These are phyloP conservation scores for Alectoris magna DNA, from an alignment of 2,797 vertebrate species.

Conservation along the genomic window DNA sequence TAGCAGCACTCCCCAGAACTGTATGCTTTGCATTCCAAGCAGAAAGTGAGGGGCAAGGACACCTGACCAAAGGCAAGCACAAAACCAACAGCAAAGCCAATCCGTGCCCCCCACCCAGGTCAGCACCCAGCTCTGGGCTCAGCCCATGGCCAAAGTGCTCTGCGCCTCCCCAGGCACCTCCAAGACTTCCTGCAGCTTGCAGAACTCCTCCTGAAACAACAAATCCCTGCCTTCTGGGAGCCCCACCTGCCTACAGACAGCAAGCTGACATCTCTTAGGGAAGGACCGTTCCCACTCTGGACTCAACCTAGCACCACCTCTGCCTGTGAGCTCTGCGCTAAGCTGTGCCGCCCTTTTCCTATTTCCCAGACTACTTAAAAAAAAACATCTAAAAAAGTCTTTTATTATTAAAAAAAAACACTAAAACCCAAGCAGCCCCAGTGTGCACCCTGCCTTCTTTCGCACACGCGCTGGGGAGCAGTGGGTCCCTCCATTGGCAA, in stretches of 20 bases:
- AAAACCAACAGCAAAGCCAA: background rate
- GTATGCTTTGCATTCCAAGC: background rate
- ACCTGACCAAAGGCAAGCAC: background rate
- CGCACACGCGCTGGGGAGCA: background rate
- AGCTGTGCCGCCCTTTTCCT: background rate
- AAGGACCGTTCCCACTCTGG: background rate
- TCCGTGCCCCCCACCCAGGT: background rate
- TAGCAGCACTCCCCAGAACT: background rate
- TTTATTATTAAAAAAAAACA: background rate
- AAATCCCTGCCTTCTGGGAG: background rate
- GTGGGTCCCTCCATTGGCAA: background rate
- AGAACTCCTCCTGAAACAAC: background rate
- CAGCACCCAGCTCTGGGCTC: background rate
- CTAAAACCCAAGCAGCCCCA: background rate
- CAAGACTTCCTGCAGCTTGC: background rate
- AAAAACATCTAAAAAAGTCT: background rate
- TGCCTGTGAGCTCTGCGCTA: background rate
- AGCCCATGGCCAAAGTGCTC: background rate
- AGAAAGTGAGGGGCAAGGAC: background rate
- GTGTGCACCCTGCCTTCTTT: background rate
- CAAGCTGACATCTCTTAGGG: background rate
- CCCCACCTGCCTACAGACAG: background rate
- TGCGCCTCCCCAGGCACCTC: background rate
- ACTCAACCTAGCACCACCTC: background rate
- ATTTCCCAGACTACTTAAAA: background rate